phyloP scores from a whole-genome alignment of 2,113 vertebrate genomes.

The Cinclus cinclus region DNA sequence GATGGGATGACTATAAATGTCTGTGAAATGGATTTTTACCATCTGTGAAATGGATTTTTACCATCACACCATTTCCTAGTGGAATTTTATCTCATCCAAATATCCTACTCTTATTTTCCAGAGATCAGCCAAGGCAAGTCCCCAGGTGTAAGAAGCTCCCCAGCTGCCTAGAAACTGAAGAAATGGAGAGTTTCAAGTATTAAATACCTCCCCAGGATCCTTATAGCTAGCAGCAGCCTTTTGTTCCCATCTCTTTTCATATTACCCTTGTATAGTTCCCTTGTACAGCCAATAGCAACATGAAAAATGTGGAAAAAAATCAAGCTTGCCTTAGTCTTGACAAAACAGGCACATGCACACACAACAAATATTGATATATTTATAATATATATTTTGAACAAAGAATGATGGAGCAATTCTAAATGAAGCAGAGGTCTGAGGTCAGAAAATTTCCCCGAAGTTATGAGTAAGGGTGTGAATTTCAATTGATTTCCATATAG shows the following conservation, averaged over 20 bases:
- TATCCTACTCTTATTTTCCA: neutral
- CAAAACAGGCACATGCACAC: neutral
- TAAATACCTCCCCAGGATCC: neutral
- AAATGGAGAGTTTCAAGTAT: neutral
- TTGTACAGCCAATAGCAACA: neutral
- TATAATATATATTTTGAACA: neutral
- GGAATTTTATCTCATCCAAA: neutral
- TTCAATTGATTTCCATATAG: neutral
- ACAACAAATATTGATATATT: neutral
- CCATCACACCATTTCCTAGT: neutral
- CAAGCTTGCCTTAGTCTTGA: neutral
- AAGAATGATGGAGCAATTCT: neutral
- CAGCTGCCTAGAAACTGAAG: slow-evolving; percentile 10
- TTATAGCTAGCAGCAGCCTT: neutral
- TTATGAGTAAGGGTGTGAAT: neutral
- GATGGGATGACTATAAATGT: neutral
- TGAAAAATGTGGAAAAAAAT: neutral
- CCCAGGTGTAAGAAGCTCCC: neutral
- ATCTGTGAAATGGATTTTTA: neutral
- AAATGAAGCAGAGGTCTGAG: neutral
- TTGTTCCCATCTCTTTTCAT: neutral
- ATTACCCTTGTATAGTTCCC: neutral
- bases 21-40: neutral
- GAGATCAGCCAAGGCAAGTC: neutral
- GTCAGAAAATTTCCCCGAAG: neutral